Conservation (phyloP, 2,888 invertebrate genomes). For the Acleris holmiana region DNA sequence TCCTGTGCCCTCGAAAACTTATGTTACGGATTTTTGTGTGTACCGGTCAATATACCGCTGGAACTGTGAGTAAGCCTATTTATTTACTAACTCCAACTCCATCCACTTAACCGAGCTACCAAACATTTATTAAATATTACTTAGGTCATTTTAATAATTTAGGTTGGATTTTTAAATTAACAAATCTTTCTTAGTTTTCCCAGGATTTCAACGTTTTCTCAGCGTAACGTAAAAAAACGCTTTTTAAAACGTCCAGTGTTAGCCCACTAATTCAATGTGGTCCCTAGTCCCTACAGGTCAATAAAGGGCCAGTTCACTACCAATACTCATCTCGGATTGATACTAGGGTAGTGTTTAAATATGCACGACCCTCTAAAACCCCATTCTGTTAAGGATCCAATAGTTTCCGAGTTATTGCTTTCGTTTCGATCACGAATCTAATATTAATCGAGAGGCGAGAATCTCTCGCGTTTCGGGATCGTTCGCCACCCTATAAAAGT, state of each 20-base stretch:
- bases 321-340: constrained; percentile 26
- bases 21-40: too few relatives aligned
- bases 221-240: too few relatives aligned
- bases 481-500: background rate
- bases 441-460: constrained; percentile 17
- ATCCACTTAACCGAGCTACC: too few relatives aligned
- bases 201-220: too few relatives aligned
- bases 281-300: constrained; percentile 27
- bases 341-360: constrained; percentile 22
- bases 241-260: constrained; percentile 6
- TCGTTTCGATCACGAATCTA: constrained; percentile 20
- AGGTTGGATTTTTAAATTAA: too few relatives aligned
- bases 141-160: too few relatives aligned
- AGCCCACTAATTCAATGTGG: constrained; percentile 3
- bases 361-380: constrained; percentile 24
- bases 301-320: constrained; percentile 22
- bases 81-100: too few relatives aligned
- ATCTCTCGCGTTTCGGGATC: constrained; percentile 12
- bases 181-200: too few relatives aligned
- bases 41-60: too few relatives aligned
- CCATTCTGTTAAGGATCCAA: constrained; percentile 22
- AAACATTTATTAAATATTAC: too few relatives aligned
- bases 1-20: too few relatives aligned
- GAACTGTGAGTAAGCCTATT: too few relatives aligned
- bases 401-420: constrained; percentile 22